Base-by-base conservation (phyloP, 2,888 invertebrate genomes). In the Leucophora obtusa region DNA sequence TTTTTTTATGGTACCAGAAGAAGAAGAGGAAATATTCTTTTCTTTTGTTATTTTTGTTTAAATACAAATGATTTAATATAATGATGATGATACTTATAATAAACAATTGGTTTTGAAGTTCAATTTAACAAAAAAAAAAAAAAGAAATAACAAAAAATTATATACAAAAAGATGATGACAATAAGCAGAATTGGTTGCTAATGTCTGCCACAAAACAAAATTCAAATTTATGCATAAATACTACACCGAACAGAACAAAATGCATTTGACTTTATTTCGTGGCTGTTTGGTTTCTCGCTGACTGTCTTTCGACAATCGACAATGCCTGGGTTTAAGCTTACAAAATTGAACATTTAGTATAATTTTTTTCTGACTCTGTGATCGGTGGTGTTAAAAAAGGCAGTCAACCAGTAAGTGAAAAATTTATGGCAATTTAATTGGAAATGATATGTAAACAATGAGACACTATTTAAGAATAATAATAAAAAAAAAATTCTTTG, bases 361-460 rank as follows among this genome's bases (percentile, higher is more conserved):
- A 24, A 21, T 51, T 50, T 47, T 50, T 47, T 17, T 59, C 8
- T 43, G 43, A 51, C 3, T 76, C 47, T 53, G 11, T 59, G 51
- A 28, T 59, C 63, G 15, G 38, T 38, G 38, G 68, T 71, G 74
- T 65, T 65, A 75, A 76, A 73, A 73, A 71, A 73, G 73, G 73
- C 76, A 81, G 73, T 65, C 80, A 75, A 74, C 33, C 77, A 75
- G 66, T 79, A 82, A 80, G 74, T 82, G 82, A 68, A 69, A 81
- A 78, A 83, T 84, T 83, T 84, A 83, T 84, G 83, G 84, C 82
- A 82, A 82, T 83, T 83, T 83, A 84, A 83, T 84, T 84, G 84
- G 83, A 77, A 79, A 76, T 83, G 83, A 83, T 74, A 80, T 79
- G 83, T 79, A 74, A 83, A 83, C 82, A 83, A 84, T 83, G 82